Evolutionary conservation across 2,797 vertebrate species (phyloP), one percentile per base, ranked within the genome.

Genomic region (Cyprinodon diabolis): DNA sequence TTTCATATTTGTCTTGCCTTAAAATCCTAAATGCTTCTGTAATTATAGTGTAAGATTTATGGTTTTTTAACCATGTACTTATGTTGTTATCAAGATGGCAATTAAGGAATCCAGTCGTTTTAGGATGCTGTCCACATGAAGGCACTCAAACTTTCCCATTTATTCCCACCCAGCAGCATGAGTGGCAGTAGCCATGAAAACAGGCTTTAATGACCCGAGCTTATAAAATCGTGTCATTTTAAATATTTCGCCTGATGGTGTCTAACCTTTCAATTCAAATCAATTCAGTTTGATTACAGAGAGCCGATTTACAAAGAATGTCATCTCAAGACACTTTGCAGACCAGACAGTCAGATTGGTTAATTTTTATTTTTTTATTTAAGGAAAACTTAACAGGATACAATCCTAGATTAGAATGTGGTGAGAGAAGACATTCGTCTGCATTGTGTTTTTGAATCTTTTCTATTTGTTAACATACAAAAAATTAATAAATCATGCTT

Each of bases 31-130:
- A 68, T 75, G 55, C 68, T 82, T 81, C 69, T 82, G 37, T 92
- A 92, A 94, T 94, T 92, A 89, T 73, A 79, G 71, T 2, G 25
- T 81, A 80, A 79, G 80, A 75, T 90, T 88, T 82, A 83, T 79
- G 13, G 75, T 89, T 91, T 85, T 67, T 69, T 30, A 76, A 65
- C 69, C 74, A 78, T 89, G 85, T 79, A 86, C 81, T 90, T 92
- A 88, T 83, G 78, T 72, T 66, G 77, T 90, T 89, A 87, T 88
- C 88, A 83, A 86, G 84, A 81, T 75, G 67, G 83, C 66, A 75
- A 88, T 90, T 91, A 90, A 80, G 76, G 83, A 92, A 88, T 90
- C 81, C 83, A 89, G 87, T 66, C 80, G 76, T 83, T 90, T 89
- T 72, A 86, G 71, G 75, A 76, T 17, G 65, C 62, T 7, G 51